Conservation (phyloP, 2,888 invertebrate species). For the Chymomyza procnemis region DNA sequence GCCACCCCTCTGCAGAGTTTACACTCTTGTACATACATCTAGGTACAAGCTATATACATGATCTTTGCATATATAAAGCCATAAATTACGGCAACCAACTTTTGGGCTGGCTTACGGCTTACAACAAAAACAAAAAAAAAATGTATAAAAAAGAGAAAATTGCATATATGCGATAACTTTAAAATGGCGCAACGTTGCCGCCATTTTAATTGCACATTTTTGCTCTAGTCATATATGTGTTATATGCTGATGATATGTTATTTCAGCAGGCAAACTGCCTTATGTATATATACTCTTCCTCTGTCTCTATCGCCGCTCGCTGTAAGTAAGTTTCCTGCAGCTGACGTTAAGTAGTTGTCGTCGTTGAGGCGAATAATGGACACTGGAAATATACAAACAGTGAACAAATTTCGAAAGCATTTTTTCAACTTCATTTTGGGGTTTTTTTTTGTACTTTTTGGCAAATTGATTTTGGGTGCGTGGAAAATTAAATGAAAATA, state of each 20-base stretch:
- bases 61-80: conserved; percentile 47
- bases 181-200: background rate
- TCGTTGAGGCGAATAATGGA: background rate
- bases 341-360: background rate
- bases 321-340: background rate
- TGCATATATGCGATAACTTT: background rate
- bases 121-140: background rate
- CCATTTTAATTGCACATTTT: conserved; percentile 65
- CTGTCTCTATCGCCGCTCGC: no score
- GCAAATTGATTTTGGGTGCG: background rate
- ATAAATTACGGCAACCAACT: conserved; percentile 57
- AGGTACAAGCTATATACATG: background rate
- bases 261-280: background rate
- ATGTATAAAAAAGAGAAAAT: background rate
- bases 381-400: background rate
- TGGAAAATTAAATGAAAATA: conserved; percentile 61
- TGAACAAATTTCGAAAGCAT: conserved; percentile 49
- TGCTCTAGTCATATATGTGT: conserved; percentile 13
- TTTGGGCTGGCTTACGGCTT: background rate
- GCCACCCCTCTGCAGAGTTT: background rate
- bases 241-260: background rate
- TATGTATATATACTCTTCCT: no score
- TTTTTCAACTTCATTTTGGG: conserved; percentile 55
- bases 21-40: conserved; percentile 4
- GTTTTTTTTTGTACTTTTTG: conserved; percentile 13